phyloP scores from a whole-genome alignment of 2,888 invertebrate species.

The Dryococelus australis region DNA sequence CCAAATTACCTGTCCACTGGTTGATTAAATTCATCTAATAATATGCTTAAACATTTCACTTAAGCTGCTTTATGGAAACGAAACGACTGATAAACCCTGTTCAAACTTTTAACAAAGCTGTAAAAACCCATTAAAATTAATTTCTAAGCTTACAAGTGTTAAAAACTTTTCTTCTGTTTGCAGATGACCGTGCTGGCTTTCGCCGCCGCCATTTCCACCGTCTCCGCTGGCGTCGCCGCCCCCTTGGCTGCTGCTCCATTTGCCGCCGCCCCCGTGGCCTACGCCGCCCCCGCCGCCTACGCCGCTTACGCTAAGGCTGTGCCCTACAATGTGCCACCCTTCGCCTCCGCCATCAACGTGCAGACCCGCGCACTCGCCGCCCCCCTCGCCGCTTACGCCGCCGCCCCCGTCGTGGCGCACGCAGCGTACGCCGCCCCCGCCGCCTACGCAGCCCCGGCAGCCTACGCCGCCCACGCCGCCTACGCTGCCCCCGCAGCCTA shows the following conservation, averaged over 20 bases:
- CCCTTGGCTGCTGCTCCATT: not conserved
- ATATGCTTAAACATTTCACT: no score
- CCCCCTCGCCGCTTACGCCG: slow-evolving; percentile 51
- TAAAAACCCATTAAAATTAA: no score
- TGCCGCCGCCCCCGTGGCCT: not conserved
- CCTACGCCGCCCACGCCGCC: slow-evolving; percentile 39
- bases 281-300: slow-evolving; percentile 56
- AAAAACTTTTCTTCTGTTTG: not conserved
- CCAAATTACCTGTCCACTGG: no score
- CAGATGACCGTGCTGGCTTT: not conserved
- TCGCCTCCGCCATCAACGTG: slow-evolving; percentile 60
- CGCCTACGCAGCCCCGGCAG: not conserved
- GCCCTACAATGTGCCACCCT: slow-evolving; percentile 53
- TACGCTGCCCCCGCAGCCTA: slow-evolving; percentile 51
- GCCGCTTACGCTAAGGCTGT: slow-evolving; percentile 62
- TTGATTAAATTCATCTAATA: no score
- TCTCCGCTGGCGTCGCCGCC: slow-evolving; percentile 19
- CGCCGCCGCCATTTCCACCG: not conserved
- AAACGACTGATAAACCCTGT: no score
- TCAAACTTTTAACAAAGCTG: no score
- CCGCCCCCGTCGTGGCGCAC: slow-evolving; percentile 56
- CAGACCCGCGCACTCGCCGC: slow-evolving; percentile 38
- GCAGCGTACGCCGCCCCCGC: slow-evolving; percentile 51
- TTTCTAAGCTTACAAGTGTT: no score
- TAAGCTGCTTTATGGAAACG: no score